These are phyloP conservation scores for Antennarius maculatus DNA, from an alignment of 2,797 vertebrate genomes.

Conservation along the genomic window DNA sequence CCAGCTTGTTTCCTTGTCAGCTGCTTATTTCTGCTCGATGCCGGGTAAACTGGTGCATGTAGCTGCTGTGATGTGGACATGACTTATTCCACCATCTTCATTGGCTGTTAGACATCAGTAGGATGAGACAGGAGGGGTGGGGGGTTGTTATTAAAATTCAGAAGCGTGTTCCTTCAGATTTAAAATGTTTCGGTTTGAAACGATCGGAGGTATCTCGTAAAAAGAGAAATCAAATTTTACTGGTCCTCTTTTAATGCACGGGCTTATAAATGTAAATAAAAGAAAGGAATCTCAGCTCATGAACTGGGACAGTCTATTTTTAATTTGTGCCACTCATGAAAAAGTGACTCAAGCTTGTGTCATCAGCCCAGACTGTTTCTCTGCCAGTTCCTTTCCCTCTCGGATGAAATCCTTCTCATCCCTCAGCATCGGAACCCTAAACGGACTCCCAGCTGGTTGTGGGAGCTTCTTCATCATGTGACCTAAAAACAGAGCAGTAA, in stretches of 20 bases:
- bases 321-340: slow-evolving; percentile 31
- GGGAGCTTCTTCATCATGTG: slow-evolving; percentile 19
- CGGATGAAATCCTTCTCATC: slow-evolving; percentile 31
- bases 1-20: slow-evolving; percentile 1
- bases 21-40: slow-evolving; percentile 49
- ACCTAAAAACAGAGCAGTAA: slow-evolving; percentile 17
- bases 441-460: slow-evolving; percentile 29
- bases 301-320: slow-evolving; percentile 36
- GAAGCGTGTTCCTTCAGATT: slow-evolving; percentile 27
- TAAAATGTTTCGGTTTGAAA: slow-evolving; percentile 40
- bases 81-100: slow-evolving; percentile 45
- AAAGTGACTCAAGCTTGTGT: slow-evolving; percentile 24
- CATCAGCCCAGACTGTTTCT: slow-evolving; percentile 16
- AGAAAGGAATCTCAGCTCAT: slow-evolving; percentile 16
- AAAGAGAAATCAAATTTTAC: slow-evolving; percentile 12
- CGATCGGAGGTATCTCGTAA: slow-evolving; percentile 26
- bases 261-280: slow-evolving; percentile 27
- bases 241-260: slow-evolving; percentile 6
- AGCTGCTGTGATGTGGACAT: slow-evolving; percentile 52
- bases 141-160: slow-evolving; percentile 30
- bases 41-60: slow-evolving; percentile 63
- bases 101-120: slow-evolving; percentile 35
- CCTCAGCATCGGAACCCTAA: slow-evolving; percentile 24
- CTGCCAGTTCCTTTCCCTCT: slow-evolving; percentile 26
- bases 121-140: not conserved